Base-by-base conservation (phyloP, 2,888 invertebrate species). In the Pediacus dermestoides region DNA sequence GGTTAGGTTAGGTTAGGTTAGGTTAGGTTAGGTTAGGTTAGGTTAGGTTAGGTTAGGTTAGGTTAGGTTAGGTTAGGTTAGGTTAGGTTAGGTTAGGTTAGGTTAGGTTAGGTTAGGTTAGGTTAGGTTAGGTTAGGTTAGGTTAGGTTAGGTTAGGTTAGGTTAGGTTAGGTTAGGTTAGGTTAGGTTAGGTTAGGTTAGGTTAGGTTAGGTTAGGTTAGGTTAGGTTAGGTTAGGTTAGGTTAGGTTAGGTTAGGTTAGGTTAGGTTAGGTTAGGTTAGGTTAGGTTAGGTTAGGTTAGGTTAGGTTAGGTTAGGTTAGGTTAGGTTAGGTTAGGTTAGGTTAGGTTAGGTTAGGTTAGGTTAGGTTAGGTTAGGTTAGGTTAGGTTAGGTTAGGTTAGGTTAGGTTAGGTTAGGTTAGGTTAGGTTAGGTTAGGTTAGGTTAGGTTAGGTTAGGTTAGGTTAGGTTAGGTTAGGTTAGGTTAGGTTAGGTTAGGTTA, bases 271-370 rank as follows among this genome's bases (percentile, higher is more conserved):
- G 42, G 37, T 37, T 41, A 34, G 38, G 38, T 44, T 42, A 37
- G 35, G 39, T 43, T 27, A 32, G 43, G 39, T 39, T 39, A 37
- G 43, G 39, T 40, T 44, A 37, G 46, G 43, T 46, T 44, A 44
- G 46, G 46, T 46, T 44, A 44, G 43, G 43, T 44, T 44, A 40
- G 46, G 46, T 46, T 39, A 44, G 46, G 46, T 46, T 37, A 44
- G 43, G 43, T 39, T 46, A 44, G 40, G 43, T 39, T 44, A 46
- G 43, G 43, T 39, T 46, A 44, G 38, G 43, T 38, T 46, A 43
- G 42, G 46, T 38, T 46, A 38, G 43, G 46, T 39, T 44, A 44
- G 43, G 43, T 42, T 45, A 44, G 45, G 42, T 42, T 39, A 34
- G 45, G 45, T 38, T 43, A 39, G 42, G 45, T 38, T 44, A 40